Base-by-base conservation (phyloP, 2,888 invertebrate genomes). In the Cryptocephalus primarius region DNA sequence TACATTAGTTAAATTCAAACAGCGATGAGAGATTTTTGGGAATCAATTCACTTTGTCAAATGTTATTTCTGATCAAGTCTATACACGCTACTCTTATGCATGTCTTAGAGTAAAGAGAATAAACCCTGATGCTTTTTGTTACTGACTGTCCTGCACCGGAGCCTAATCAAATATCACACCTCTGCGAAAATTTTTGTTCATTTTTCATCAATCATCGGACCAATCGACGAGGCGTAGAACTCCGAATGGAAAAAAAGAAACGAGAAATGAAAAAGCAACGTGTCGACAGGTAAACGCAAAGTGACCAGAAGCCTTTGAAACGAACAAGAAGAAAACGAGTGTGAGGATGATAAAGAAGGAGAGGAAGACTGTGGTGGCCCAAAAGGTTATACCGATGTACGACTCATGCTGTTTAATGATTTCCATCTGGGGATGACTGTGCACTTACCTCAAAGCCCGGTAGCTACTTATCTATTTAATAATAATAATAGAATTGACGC, bases 381-480 rank as follows among this genome's bases (percentile, higher is more conserved):
- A 36, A 36, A 36, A 36, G 36, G 43, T 44, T 34, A 44, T 33
- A 14, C 33, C 12, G 9, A 36, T 36, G n/a, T 36, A 36, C 36
- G 12, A 39, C 49, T 68, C 68, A 68, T 67, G 59, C 59, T 63
- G 59, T 67, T 67, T 67, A 68, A 68, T 67, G 67, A 68, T 65
- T 61, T 62, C 61, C 60, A 63, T 62, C 61, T 54, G 57, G 57
- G 47, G 55, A 63, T 66, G 67, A 68, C 66, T 57, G 49, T 57
- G 64, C 64, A 64, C 58, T 60, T 22, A 22, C 22, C 22, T 22
- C 22, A 67, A 68, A 68, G 67, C 67, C 69, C 69, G 61, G 69
- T 68, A 68, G 68, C 68, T 66, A 67, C 66, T 65, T 64, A 67
- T 66, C 66, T 66, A 65, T 65, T 65, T 66, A 67, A 67, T 62